These are phyloP conservation scores for Gambelia wislizenii DNA, from an alignment of 2,797 vertebrate species.

Conservation along the genomic window DNA sequence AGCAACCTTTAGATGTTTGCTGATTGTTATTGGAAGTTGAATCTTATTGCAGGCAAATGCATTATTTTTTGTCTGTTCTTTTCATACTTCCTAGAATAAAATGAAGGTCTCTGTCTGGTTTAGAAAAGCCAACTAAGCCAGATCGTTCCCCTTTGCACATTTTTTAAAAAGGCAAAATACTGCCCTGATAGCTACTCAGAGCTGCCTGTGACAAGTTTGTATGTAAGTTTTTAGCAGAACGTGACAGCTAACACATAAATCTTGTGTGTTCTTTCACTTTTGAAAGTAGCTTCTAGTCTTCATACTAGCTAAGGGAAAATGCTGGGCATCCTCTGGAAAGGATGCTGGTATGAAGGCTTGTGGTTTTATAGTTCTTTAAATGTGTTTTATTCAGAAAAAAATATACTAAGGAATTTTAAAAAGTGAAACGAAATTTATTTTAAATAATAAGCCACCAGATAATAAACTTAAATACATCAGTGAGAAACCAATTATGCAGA, in stretches of 20 bases:
- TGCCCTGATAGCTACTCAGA: not conserved
- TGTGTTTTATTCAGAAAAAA: too few species aligned
- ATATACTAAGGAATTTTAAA: too few species aligned
- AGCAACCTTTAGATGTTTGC: not conserved
- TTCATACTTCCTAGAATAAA: constrained; percentile 79
- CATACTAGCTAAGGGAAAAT: not conserved
- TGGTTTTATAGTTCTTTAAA: too few species aligned
- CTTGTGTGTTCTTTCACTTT: not conserved
- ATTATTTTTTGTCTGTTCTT: constrained; percentile 64
- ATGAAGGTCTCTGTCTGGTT: constrained; percentile 81
- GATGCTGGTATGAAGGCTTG: not conserved
- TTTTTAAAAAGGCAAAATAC: not conserved
- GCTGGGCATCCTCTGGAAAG: not conserved
- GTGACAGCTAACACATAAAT: not conserved
- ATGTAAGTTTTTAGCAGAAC: not conserved
- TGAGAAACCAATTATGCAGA: too few species aligned
- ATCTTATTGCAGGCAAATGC: constrained; percentile 66
- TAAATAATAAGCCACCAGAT: too few species aligned
- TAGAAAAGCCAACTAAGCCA: constrained; percentile 66
- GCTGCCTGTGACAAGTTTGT: not conserved
- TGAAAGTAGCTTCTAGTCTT: not conserved
- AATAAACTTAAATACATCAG: too few species aligned
- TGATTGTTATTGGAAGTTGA: constrained; percentile 75
- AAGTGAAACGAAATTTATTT: too few species aligned
- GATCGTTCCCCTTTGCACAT: constrained; percentile 80